Conservation (phyloP, 2,888 invertebrate genomes). For the Acholoe squamosa region DNA sequence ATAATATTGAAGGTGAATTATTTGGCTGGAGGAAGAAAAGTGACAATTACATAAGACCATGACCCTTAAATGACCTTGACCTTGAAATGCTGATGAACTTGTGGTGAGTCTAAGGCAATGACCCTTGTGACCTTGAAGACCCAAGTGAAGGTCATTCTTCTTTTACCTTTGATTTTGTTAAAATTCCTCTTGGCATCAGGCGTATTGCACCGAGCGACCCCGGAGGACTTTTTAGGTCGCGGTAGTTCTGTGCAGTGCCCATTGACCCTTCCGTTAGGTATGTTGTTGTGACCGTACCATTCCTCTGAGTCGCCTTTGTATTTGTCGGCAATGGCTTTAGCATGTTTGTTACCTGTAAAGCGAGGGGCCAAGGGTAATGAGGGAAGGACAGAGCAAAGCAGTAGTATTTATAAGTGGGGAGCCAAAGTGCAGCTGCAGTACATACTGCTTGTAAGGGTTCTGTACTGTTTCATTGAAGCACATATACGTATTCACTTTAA, state of each 20-base stretch:
- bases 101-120: neutral
- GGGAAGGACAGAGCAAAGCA: constrained; percentile 24
- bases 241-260: constrained; percentile 1
- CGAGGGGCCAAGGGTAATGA: neutral
- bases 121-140: neutral
- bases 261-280: constrained; percentile 59
- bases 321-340: constrained; percentile 51
- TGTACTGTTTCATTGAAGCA: too few relatives aligned
- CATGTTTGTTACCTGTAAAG: constrained; percentile 46
- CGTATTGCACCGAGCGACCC: constrained; percentile 58
- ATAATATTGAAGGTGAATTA: too few relatives aligned
- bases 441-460: too few relatives aligned
- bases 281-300: constrained; percentile 65
- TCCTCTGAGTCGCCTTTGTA: constrained; percentile 62
- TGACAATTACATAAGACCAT: neutral
- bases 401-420: neutral
- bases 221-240: neutral
- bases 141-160: constrained; percentile 1
- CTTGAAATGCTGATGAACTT: neutral
- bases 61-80: constrained; percentile 43
- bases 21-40: neutral
- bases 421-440: too few relatives aligned
- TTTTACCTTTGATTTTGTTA: constrained; percentile 67
- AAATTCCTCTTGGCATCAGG: constrained; percentile 63
- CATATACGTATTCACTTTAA: too few relatives aligned